These are phyloP conservation scores for Andinoacara biseriatus DNA, from an alignment of 2,113 vertebrate species.

Conservation along the genomic window DNA sequence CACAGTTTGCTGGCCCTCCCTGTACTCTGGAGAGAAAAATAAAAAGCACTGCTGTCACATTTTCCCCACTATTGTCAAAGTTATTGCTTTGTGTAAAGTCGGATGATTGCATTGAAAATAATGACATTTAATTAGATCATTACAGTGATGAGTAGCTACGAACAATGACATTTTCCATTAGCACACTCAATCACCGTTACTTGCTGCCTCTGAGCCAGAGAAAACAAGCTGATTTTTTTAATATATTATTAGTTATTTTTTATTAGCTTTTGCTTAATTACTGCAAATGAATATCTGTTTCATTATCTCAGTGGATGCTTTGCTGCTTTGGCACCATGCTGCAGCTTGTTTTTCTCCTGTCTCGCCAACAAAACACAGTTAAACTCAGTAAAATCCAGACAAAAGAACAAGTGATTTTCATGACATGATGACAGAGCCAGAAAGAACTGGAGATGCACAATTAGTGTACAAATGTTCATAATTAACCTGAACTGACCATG, in stretches of 20 bases:
- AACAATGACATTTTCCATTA: conserved; percentile 20
- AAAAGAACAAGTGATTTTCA: not conserved
- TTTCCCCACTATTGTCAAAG: not conserved
- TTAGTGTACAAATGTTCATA: not conserved
- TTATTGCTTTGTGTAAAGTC: not conserved
- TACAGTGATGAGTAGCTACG: not conserved
- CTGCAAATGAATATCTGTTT: not conserved
- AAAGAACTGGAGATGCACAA: not conserved
- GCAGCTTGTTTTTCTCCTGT: not conserved
- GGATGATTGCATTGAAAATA: conserved; percentile 2
- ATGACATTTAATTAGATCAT: conserved; percentile 30
- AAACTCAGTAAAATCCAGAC: not conserved
- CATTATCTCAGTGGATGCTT: not conserved
- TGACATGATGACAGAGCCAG: not conserved
- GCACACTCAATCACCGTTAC: not conserved
- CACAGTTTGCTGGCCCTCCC: not conserved
- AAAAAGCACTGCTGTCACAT: not conserved
- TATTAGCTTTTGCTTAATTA: conserved; percentile 12
- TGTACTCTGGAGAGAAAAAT: not conserved
- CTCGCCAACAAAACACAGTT: not conserved
- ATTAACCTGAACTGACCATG: not conserved
- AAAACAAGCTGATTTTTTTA: not conserved
- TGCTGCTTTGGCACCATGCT: not conserved
- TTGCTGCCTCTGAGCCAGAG: not conserved
- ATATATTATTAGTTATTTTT: not conserved